phyloP scores from a whole-genome alignment of 2,888 invertebrate genomes.

The Chrysolina americana region DNA sequence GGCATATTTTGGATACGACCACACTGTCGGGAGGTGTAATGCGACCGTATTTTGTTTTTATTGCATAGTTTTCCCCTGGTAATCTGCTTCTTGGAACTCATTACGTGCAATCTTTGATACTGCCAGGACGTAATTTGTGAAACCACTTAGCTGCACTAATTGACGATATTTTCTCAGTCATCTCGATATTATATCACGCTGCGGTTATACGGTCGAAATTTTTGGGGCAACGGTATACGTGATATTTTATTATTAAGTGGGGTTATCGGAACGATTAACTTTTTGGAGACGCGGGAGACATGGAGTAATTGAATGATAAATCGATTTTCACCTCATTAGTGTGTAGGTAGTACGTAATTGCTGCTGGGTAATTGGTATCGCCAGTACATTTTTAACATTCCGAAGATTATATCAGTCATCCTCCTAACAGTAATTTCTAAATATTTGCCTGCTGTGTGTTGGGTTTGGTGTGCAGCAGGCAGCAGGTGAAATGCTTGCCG shows the following conservation, averaged over 20 bases:
- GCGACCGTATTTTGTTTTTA: conserved; percentile 25
- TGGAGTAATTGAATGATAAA: conserved; percentile 12
- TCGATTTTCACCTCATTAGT: conserved; percentile 19
- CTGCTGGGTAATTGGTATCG: conserved; percentile 2
- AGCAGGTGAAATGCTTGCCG: not conserved
- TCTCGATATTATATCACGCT: conserved; percentile 10
- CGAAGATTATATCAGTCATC: not conserved
- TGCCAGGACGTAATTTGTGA: conserved; percentile 22
- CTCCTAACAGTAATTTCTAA: not conserved
- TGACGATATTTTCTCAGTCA: conserved; percentile 5
- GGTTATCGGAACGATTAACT: conserved; percentile 18
- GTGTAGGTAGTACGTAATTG: conserved; percentile 15
- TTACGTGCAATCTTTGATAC: conserved; percentile 26
- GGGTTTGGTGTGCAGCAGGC: not conserved
- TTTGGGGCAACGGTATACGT: conserved; percentile 10
- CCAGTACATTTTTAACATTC: conserved; percentile 4
- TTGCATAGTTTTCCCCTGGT: conserved; percentile 23
- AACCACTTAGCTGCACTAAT: conserved; percentile 20
- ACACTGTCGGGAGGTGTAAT: conserved; percentile 22
- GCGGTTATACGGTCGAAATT: conserved; percentile 6
- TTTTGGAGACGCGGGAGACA: not conserved
- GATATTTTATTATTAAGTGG: conserved; percentile 20
- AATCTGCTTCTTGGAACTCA: conserved; percentile 26
- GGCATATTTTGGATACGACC: conserved; percentile 22
- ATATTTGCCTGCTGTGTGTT: not conserved